Conservation (phyloP, 2,888 invertebrate genomes). For the Hymenopus coronatus region DNA sequence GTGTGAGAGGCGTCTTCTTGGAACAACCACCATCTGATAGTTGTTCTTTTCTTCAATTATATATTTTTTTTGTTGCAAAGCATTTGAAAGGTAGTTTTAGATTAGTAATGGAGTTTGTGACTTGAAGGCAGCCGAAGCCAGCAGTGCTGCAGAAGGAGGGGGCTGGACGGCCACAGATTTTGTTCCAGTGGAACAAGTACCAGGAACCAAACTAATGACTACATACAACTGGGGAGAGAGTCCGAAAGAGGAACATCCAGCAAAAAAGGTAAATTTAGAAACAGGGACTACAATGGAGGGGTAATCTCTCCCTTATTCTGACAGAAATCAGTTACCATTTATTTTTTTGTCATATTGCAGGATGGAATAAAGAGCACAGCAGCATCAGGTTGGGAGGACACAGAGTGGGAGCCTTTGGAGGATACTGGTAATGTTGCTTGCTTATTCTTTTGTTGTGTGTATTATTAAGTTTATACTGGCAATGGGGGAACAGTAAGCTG, state of each 20-base stretch:
- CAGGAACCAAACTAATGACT: constrained; percentile 24
- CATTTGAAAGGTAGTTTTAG: neutral
- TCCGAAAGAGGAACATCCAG: constrained; percentile 27
- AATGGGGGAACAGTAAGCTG: too few species aligned
- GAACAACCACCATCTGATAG: neutral
- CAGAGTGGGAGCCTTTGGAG: constrained; percentile 77
- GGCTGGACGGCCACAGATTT: constrained; percentile 58
- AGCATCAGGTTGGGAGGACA: constrained; percentile 67
- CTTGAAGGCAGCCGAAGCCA: neutral
- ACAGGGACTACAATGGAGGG: neutral
- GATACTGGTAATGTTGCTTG: constrained; percentile 44
- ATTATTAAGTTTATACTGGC: too few species aligned
- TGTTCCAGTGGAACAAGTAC: constrained; percentile 39
- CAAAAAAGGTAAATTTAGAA: neutral
- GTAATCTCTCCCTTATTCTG: neutral
- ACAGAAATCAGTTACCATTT: neutral
- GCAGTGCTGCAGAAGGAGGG: constrained; percentile 56
- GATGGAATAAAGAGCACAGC: constrained; percentile 41
- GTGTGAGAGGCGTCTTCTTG: too few species aligned
- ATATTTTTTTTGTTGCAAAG: neutral
- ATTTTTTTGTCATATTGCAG: neutral
- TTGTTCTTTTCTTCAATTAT: neutral
- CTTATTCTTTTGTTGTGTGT: too few species aligned
- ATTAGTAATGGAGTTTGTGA: neutral
- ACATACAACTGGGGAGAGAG: constrained; percentile 34